Evolutionary conservation across 2,888 invertebrate species (phyloP), one percentile per base, ranked within the genome.

Genomic region (Chymomyza fuscimana): DNA sequence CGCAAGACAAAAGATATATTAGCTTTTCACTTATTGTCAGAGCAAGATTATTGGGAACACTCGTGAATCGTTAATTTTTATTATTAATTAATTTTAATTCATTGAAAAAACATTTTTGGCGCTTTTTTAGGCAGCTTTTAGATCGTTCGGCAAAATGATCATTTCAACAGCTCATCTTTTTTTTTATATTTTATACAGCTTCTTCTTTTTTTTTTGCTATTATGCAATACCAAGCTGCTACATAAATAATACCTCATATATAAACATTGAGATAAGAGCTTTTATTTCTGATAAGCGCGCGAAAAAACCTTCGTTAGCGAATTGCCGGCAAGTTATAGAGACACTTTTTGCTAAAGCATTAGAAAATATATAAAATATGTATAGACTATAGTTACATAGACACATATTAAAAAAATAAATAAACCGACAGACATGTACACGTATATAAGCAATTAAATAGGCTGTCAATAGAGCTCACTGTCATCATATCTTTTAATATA

Each of bases 181-280:
- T 46, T 46, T 46, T 46, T 46, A 15, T 12, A 46, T 2, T 46
- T 12, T 10, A 46, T 12, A 4, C 40, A 54, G 10, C 54, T 54
- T 19, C 19, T 19, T 19, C 54, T 51, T 51, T 9, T 54, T 54
- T 54, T 16, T 54, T 19, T 1, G 22, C 16, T 7, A 54, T 54
- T 54, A 54, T 54, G 54, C 54, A 54, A 54, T 54, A 54, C 12
- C 4, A 12, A 46, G 54, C 19, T 6, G 19, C 54, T 54, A 54
- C 9, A 5, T 22, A 54, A 54, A 22, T 54, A 54, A 22, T 54
- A 54, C 19, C 19, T 19, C 19, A 78, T 79, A 76, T 69, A 76
- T 72, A 82, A 81, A 82, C 74, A 83, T 64, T 62, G 74, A 46
- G 83, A 83, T 83, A 83, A 85, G 86, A 70, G 22, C 63, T 46